These are phyloP conservation scores for Trichogramma dendrolimi DNA, from an alignment of 2,888 invertebrate genomes.

Conservation along the genomic window DNA sequence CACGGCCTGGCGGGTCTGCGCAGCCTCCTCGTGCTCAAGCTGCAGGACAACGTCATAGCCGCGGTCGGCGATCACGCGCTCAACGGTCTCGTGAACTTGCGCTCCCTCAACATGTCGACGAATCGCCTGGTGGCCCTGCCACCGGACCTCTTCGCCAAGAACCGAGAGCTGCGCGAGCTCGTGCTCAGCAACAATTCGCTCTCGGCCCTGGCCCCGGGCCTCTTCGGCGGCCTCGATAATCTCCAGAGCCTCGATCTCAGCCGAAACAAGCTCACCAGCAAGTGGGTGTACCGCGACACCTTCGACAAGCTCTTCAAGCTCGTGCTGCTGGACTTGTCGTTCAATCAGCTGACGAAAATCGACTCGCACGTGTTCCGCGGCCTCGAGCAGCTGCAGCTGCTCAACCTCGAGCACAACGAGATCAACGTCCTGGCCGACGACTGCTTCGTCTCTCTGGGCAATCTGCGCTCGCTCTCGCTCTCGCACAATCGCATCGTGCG, in stretches of 20 bases:
- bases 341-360: constrained; percentile 69
- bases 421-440: constrained; percentile 68
- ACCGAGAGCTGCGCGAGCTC: constrained; percentile 68
- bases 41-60: constrained; percentile 74
- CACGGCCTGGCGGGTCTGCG: constrained; percentile 68
- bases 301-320: constrained; percentile 71
- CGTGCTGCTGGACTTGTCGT: constrained; percentile 69
- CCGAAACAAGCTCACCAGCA: constrained; percentile 70
- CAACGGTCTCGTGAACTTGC: constrained; percentile 65
- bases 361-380: constrained; percentile 71
- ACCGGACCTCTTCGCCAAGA: constrained; percentile 71
- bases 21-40: constrained; percentile 64
- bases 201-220: constrained; percentile 69
- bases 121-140: constrained; percentile 75
- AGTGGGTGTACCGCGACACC: constrained; percentile 73
- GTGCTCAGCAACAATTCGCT: constrained; percentile 75
- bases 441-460: constrained; percentile 71
- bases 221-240: constrained; percentile 70
- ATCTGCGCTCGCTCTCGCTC: constrained; percentile 71
- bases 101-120: constrained; percentile 72
- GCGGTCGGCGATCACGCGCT: constrained; percentile 72
- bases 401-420: constrained; percentile 70
- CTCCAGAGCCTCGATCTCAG: constrained; percentile 71
- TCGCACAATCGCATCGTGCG: constrained; percentile 68
- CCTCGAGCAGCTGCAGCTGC: constrained; percentile 69